Base-by-base conservation (phyloP, 1,140 invertebrate genomes). In the Kradibia gibbosae region DNA sequence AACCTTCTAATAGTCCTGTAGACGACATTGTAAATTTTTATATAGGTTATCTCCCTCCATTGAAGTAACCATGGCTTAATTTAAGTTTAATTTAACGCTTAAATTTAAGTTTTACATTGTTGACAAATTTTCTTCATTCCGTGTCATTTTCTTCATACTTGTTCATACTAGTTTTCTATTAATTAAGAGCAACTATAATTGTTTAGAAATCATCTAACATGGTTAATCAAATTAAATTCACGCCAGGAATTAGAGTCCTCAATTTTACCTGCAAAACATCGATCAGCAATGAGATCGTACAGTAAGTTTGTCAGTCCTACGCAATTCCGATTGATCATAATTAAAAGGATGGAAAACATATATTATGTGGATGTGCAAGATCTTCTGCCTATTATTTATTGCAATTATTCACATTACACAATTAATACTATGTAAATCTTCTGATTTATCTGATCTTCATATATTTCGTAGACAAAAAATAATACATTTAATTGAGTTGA, bases 271-370 rank as follows among this genome's bases (percentile, higher is more conserved):
- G 28, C 17, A 36, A 67, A 50, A 81, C 67, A 76, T 75, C 79
- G 79, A 81, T 76, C 72, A 36, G 45, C 78, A 72, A 28, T 36
- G 57, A 28, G 77, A 72, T 72, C 73, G 17, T 36, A 39, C 10
- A 31, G 57, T 15, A n/a, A 13, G 22, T 25, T 53, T 55, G 62
- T 67, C 42, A 60, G 11, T 28, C 45, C 25, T 8, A 48, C 3
- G 73, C 20, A 42, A 70, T 45, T 34, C 31, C 79, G 45, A 82
- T 82, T 67, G 74, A 77, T 82, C 80, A 77, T 82, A 45, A 62
- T 77, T 82, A 82, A 82, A 76, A 74, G 48, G 74, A 82, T 45
- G 39, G 60, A 55, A 17, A 70, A 62, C 45, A 48, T 28, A 25
- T 1, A 20, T 53, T 7, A 31, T 22, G 45, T 36, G 28, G 55